phyloP scores from a whole-genome alignment of 2,888 invertebrate genomes.

The Mesodorylaimus sp. region DNA sequence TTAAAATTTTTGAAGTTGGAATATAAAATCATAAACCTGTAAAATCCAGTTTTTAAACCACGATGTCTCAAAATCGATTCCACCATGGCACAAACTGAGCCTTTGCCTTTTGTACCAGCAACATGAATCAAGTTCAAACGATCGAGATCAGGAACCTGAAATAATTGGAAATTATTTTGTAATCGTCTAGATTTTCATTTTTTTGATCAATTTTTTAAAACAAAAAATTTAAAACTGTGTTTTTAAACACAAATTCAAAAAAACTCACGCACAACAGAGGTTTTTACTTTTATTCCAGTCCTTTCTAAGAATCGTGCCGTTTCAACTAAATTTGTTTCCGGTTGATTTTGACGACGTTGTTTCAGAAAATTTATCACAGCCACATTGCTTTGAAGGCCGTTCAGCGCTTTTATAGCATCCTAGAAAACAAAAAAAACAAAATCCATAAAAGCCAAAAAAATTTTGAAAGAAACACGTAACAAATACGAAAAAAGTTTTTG shows the following conservation, averaged over 20 bases:
- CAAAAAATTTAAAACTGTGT: not conserved
- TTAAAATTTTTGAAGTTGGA: not conserved
- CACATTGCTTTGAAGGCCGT: conserved; percentile 10
- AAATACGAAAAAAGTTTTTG: no score
- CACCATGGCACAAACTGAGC: conserved; percentile 73
- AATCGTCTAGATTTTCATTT: not conserved
- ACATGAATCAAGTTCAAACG: conserved; percentile 72
- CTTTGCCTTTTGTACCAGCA: conserved; percentile 91
- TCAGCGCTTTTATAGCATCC: conserved; percentile 8
- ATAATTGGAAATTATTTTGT: not conserved
- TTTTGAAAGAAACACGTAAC: no score
- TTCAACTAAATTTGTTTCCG: conserved; percentile 4
- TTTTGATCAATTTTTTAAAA: not conserved
- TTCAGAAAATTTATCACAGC: not conserved
- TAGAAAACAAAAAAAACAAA: conserved; percentile 6
- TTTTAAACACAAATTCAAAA: not conserved
- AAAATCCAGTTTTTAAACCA: conserved; percentile 76
- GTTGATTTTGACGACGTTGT: not conserved
- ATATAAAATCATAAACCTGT: conserved; percentile 32
- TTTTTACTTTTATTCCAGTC: not conserved
- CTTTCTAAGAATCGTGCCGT: not conserved
- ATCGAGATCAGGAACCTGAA: conserved; percentile 45
- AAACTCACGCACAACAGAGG: not conserved
- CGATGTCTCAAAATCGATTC: conserved; percentile 68
- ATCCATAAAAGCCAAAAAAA: no score